Evolutionary conservation across 2,888 invertebrate genomes (phyloP), one percentile per base, ranked within the genome.

Genomic region (Empis livida): DNA sequence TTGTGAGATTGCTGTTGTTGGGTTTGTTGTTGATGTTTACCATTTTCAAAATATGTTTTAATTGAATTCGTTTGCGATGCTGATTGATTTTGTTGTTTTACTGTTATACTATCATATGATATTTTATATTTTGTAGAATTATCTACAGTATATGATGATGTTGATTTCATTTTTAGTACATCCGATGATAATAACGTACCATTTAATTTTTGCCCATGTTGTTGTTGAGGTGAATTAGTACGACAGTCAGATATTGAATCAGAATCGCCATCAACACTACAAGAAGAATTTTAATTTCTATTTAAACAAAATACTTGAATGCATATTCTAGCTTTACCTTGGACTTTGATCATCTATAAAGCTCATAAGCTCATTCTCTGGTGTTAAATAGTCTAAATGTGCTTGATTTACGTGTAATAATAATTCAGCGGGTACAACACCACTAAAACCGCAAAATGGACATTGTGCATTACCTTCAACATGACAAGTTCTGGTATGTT

Each of bases 361-460:
- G 27, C 81, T 80, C 75, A 84, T 78, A 54, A 80, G 71, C 61
- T 86, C 85, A 51, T 81, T 76, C 61, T 86, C 85, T 1, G 87
- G 87, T 41, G 86, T 87, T 44, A 87, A 68, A 61, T 84, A 86
- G 62, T 88, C 86, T 53, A 88, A 73, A 68, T 90, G 90, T n/a
- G 82, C 85, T 55, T 81, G 79, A 64, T 88, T 87, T 2, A 89
- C 88, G 62, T 89, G 90, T 3, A 82, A 71, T 52, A 84, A 71
- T 57, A 90, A 77, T 59, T 87, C 85, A 6, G 81, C 78, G 16
- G 83, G 80, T 11, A 82, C 80, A 41, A 82, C 79, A 51, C 79
- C 78, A 14, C 79, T 77, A 53, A 85, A 76, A 62, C 85, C 84
- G 65, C 90, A 89, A 62, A 89, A 86, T 1, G 89, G 89, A 60